Percentiles rank a stretch among this genome's conserved stretches.
Evolutionary conservation across 2,113 vertebrate species (phyloP).

Genomic region (Calyptomena viridis): DNA sequence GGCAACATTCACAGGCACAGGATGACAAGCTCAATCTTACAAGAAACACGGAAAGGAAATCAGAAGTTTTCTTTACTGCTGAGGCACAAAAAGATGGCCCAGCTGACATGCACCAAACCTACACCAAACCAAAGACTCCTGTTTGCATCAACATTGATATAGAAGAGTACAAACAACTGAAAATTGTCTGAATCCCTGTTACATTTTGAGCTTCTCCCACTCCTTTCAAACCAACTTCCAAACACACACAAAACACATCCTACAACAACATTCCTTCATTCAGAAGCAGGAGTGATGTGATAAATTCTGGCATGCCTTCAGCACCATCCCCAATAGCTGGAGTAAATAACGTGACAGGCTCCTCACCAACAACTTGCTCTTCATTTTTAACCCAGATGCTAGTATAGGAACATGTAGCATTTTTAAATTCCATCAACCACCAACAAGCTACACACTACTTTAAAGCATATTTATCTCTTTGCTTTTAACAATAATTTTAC

Average conservation of each 20-base stretch:
- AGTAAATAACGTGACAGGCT: background rate
- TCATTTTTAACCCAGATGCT: slow-evolving; percentile 3
- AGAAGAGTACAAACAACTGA: background rate
- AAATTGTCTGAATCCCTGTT: background rate
- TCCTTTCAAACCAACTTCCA: background rate
- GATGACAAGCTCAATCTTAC: background rate
- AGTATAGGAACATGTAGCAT: background rate
- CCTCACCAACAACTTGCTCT: background rate
- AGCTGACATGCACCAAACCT: background rate
- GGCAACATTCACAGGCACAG: background rate
- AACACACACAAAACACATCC: background rate
- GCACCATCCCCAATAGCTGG: background rate
- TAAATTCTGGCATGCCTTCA: background rate
- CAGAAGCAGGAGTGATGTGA: background rate
- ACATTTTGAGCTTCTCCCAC: background rate
- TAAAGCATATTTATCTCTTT: background rate
- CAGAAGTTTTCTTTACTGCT: slow-evolving; percentile 18
- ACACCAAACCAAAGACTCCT: background rate
- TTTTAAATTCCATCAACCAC: background rate
- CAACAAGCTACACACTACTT: background rate
- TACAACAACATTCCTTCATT: background rate
- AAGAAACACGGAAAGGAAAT: background rate
- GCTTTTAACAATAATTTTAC: background rate
- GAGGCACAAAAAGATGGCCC: background rate
- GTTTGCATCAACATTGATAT: background rate